Percentiles rank a stretch among this genome's conserved stretches.
Evolutionary conservation across 1,140 invertebrate genomes (phyloP).

Genomic region (Drosophila setifemur): DNA sequence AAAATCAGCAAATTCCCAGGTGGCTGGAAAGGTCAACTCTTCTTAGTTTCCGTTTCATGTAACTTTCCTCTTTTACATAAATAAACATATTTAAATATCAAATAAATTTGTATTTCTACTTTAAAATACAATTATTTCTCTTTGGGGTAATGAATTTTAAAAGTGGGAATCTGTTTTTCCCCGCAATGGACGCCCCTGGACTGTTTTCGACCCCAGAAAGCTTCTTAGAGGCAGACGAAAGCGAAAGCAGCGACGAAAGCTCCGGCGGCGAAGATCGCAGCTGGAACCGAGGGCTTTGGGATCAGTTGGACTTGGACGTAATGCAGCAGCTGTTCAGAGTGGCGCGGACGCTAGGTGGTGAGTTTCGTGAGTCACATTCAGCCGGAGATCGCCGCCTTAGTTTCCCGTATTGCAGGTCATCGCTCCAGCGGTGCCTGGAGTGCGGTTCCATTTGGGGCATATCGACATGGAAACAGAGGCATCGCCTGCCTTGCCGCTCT

Average conservation of each 20-base stretch:
- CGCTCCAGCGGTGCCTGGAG: constrained; percentile 22
- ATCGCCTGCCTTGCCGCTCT: constrained; percentile 88
- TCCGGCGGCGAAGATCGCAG: background rate
- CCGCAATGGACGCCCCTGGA: background rate
- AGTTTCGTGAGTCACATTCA: background rate
- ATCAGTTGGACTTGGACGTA: constrained; percentile 6
- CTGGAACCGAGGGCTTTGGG: background rate
- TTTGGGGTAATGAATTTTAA: too few species aligned
- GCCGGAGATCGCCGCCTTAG: background rate
- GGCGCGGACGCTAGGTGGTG: constrained; percentile 35
- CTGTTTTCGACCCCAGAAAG: background rate
- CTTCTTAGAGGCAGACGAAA: background rate
- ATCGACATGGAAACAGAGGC: too few species aligned
- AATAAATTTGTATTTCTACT: too few species aligned
- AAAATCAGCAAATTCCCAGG: too few species aligned
- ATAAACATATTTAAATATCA: too few species aligned
- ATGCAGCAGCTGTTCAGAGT: constrained; percentile 53
- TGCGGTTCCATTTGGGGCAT: too few species aligned
- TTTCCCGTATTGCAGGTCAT: constrained; percentile 36
- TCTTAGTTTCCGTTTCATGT: too few species aligned
- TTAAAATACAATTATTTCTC: too few species aligned
- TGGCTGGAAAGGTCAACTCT: too few species aligned
- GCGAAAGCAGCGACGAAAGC: constrained; percentile 13
- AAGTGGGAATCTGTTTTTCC: too few species aligned
- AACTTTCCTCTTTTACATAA: too few species aligned